Evolutionary conservation across 2,888 invertebrate genomes (phyloP).

Genomic region (Nemoura dubitans): DNA sequence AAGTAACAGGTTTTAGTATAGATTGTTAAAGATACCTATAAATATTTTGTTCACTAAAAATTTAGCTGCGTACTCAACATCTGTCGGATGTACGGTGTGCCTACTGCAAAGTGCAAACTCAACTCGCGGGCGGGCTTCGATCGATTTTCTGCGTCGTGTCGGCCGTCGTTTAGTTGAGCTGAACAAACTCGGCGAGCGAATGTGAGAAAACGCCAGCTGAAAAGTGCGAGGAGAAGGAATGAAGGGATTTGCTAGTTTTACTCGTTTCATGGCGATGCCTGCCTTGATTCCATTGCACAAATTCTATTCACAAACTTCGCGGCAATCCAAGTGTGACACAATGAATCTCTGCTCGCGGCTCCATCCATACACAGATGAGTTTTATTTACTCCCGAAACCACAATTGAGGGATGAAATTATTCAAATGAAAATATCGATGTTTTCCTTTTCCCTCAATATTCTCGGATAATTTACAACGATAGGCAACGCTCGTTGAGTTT

Average conservation of each 20-base stretch:
- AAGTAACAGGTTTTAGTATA: too few relatives aligned
- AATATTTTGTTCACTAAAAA: too few relatives aligned
- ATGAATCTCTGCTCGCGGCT: constrained; percentile 35
- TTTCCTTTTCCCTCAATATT: neutral
- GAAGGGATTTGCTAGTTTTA: constrained; percentile 43
- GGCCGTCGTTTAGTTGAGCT: neutral
- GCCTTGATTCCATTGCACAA: constrained; percentile 30
- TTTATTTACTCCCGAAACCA: neutral
- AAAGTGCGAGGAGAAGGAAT: constrained; percentile 29
- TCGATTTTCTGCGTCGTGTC: neutral
- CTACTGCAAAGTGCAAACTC: too few relatives aligned
- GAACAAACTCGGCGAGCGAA: neutral
- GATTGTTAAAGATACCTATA: too few relatives aligned
- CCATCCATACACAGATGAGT: neutral
- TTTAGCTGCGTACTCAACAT: too few relatives aligned
- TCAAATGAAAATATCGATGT: neutral
- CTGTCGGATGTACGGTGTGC: too few relatives aligned
- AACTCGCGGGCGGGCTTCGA: neutral
- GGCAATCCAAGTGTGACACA: constrained; percentile 42
- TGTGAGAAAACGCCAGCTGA: constrained; percentile 48
- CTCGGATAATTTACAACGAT: too few relatives aligned
- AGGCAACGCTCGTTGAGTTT: too few relatives aligned
- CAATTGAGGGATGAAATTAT: neutral
- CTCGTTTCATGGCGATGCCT: constrained; percentile 47
- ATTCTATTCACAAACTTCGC: constrained; percentile 45